Evolutionary conservation across 2,888 invertebrate species (phyloP), one percentile per base, ranked within the genome.

Genomic region (Cheilosia variabilis): DNA sequence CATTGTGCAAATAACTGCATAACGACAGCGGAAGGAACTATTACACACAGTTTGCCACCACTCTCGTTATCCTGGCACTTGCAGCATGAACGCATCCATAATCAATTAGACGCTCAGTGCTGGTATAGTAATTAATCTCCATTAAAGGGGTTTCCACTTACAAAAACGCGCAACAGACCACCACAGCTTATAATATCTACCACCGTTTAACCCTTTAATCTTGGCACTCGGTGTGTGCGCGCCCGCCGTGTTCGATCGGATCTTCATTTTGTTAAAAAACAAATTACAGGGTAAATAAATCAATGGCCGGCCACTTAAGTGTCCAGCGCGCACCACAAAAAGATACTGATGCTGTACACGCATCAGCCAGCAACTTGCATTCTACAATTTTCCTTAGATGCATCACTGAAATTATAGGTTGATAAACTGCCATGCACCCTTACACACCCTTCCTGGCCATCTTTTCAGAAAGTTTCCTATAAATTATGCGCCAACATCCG

Each of bases 231-330:
- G 50, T 66, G 53, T 43, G 73, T 43, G 72, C 78, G 45, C 43
- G 55, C 55, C 19, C 52, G 75, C 43, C 52, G 75, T 84, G 66
- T 76, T 75, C 60, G 80, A 86, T 86, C 76, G 68, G 63, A 77
- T 77, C 76, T 72, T 57, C 58, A 68, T 63, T 72, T 83, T 83
- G 47, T 58, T 72, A 41, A 60, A 57, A 37, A 73, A 68, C 71
- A 77, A 86, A 86, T 86, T 86, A 86, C 62, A 65, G 86, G 86
- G 76, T 72, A 68, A 72, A 86, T 86, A 86, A 86, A 86, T 86
- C 86, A 86, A 77, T 81, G 86, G 80, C 58, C 41, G 72, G 68
- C 27, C 71, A 65, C 72, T 86, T 81, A 81, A 72, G 72, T 81
- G 76, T 81, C 86, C 81, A 68, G 66, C 81, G 76, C 68, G 47